Base-by-base conservation (phyloP, 2,113 vertebrate genomes). In the Microcebus murinus region DNA sequence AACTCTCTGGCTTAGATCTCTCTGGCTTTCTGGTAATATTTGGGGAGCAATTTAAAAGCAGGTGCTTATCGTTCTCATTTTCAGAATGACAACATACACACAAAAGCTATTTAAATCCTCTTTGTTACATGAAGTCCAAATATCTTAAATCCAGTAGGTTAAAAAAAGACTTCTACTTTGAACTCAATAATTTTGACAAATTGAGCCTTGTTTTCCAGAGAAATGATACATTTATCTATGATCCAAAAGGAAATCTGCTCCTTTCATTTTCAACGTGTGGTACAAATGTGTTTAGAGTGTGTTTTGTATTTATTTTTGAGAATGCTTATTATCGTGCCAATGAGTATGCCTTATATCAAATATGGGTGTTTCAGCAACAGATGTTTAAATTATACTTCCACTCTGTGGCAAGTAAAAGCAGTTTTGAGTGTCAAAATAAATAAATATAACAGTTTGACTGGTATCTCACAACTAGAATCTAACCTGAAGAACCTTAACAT, bases 371-470 rank as follows among this genome's bases (percentile, higher is more conserved):
- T 98, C 95, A 85, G 82, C 81, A 96, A 96, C 85, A 95, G 92
- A 85, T 85, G 97, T 98, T 98, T 61, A 95, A 97, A 96, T 91
- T 95, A 39, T 45, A 50, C 4, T 97, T 98, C 55, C 68, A 1
- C 93, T 96, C 92, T 74, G 85, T 96, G 92, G 65, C 14, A 90
- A 97, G 91, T 34, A 76, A 96, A 92, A 97, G 97, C 42, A 94
- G 91, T 84, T 97, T 81, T 97, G 90, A 96, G 73, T 95, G 77
- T 97, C 91, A 97, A 79, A 93, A 94, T 97, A 97, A 98, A 97
- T 95, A 97, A 87, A 87, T 77, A 77, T 13, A 95, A 90, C 42
- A 11, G 1, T 91, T 97, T 95, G 79, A 98, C 89, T 59, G 92
- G 92, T 76, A 92, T 74, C 9, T 67, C 68, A 50, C 29, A 73